Evolutionary conservation across 2,797 vertebrate species (phyloP), one percentile per base, ranked within the genome.

Genomic region (Semotilus atromaculatus): DNA sequence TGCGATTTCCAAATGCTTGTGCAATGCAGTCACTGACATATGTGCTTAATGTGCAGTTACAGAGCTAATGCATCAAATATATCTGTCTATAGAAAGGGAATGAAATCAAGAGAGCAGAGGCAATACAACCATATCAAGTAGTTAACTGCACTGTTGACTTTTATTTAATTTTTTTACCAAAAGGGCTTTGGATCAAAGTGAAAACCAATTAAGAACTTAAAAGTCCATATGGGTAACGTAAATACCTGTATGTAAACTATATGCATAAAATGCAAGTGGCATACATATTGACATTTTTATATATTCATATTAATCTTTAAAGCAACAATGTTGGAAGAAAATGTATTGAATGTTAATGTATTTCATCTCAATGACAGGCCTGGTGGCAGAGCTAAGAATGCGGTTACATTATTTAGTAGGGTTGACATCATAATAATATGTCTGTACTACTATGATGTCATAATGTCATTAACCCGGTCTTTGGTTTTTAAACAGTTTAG

Each of bases 121-220:
- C 89, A 90, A 89, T 89, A 89, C 85, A 80, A 91, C 85, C 82
- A 86, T 84, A 90, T 92, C 90, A 89, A 87, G 89, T 81, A 81
- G 90, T 80, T 78, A 90, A 89, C 90, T 89, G 91, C 93, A 92
- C 91, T 93, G 90, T 89, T 93, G 89, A 87, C 90, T 71, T 85
- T 71, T 85, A 89, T 93, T 80, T 80, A 40, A 40, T 85, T 89
- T 93, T 80, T 93, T 80, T 72, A 79, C 91, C 91, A 93, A 89
- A 95, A 95, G 94, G 94, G 94, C 94, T 95, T 93, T 90, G 91
- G 89, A 92, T 92, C 82, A 89, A 92, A 93, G 90, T 89, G 82
- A 92, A 92, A 88, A 88, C 84, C 77, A 90, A 85, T 89, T 91
- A 85, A 82, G 40, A 89, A 90, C 90, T 89, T 87, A 88, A 38